These are phyloP conservation scores for Cinara cedri DNA, from an alignment of 2,888 invertebrate genomes.

Conservation along the genomic window DNA sequence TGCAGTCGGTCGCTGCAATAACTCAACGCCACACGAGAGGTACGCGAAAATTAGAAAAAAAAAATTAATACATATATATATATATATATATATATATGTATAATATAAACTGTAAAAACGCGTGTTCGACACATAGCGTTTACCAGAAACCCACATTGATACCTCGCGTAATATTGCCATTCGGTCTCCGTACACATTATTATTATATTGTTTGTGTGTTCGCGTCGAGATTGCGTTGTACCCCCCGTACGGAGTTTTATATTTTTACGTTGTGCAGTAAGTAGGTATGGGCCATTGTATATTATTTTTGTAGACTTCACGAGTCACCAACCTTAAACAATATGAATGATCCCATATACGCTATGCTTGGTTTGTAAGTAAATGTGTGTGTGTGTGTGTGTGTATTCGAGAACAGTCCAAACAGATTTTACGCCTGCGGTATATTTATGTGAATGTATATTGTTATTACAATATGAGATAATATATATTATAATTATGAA, in stretches of 20 bases:
- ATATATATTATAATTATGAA: neutral
- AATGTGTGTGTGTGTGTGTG: too few species aligned
- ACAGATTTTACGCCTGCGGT: constrained; percentile 18
- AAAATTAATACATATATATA: constrained; percentile 1
- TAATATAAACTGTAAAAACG: neutral
- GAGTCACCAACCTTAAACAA: constrained; percentile 53
- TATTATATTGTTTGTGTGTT: neutral
- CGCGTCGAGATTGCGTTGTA: too few species aligned
- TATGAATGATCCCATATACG: neutral
- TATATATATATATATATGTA: neutral
- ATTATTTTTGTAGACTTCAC: constrained; percentile 31
- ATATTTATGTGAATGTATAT: constrained; percentile 6
- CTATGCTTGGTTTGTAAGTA: too few species aligned
- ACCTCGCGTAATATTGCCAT: neutral
- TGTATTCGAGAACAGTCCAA: constrained; percentile 7
- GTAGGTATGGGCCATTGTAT: constrained; percentile 30
- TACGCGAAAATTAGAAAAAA: constrained; percentile 18
- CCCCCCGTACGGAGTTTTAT: too few species aligned
- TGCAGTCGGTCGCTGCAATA: neutral
- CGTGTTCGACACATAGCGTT: neutral
- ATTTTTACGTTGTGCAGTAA: constrained; percentile 2
- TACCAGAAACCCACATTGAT: too few species aligned
- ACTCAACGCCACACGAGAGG: constrained; percentile 5
- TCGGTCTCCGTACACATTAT: neutral
- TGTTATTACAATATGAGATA: constrained; percentile 33